A percentile compares a stretch with the other conserved stretches of the same genome.
phyloP scores from a whole-genome alignment of 2,797 vertebrate genomes.

The Austrolebias charrua region DNA sequence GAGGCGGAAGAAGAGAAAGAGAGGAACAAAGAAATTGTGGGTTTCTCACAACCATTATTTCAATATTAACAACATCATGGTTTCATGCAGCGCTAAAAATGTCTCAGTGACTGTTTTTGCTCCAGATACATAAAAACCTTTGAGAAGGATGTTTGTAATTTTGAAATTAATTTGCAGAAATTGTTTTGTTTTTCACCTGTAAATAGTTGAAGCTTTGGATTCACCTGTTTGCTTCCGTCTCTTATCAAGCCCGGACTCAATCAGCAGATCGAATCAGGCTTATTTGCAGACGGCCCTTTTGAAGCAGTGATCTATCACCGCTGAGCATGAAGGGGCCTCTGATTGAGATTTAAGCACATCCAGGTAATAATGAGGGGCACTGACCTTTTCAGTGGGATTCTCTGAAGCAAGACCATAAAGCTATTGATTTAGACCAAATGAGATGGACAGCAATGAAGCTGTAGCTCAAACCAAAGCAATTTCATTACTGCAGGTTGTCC shows the following conservation, averaged over 20 bases:
- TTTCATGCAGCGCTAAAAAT: too few species aligned
- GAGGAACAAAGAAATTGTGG: too few species aligned
- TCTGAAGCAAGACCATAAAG: conserved; percentile 41
- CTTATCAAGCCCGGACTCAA: conserved; percentile 7
- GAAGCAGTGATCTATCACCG: conserved; percentile 35
- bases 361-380: conserved; percentile 51
- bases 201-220: conserved; percentile 20
- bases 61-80: too few species aligned
- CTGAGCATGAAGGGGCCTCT: conserved; percentile 13
- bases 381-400: conserved; percentile 54
- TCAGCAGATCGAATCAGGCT: conserved; percentile 19
- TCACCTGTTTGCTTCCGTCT: conserved; percentile 25
- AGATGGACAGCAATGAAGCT: conserved; percentile 50
- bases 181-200: conserved; percentile 14
- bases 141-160: too few species aligned
- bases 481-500: conserved; percentile 51
- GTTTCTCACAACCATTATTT: too few species aligned
- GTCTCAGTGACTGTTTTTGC: too few species aligned
- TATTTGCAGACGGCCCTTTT: conserved; percentile 19
- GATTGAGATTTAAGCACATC: conserved; percentile 55
- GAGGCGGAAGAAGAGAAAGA: too few species aligned
- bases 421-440: conserved; percentile 58
- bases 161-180: not conserved
- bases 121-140: too few species aligned
- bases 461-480: conserved; percentile 39